These are phyloP conservation scores for Tetrapedia diversipes DNA, from an alignment of 2,888 invertebrate species.

Conservation along the genomic window DNA sequence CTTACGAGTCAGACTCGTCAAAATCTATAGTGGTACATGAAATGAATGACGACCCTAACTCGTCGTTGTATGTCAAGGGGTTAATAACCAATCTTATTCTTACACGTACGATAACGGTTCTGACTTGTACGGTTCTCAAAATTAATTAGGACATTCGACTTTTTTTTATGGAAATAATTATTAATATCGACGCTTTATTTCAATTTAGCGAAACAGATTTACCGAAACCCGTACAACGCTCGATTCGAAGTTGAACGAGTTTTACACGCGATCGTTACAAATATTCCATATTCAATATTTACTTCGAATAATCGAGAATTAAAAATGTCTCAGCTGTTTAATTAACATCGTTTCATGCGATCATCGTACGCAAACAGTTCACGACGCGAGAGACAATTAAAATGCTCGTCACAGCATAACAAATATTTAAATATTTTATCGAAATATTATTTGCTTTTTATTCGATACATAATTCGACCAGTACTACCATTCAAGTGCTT, in stretches of 20 bases:
- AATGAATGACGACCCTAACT: no score
- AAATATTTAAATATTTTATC: not conserved
- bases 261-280: not conserved
- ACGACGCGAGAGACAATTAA: not conserved
- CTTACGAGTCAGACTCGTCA: no score
- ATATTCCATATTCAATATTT: not conserved
- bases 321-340: not conserved
- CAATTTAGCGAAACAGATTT: no score
- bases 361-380: not conserved
- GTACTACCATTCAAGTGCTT: slow-evolving; percentile 41
- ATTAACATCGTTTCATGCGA: not conserved
- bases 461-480: slow-evolving; percentile 29
- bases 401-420: not conserved
- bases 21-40: no score
- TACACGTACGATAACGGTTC: no score
- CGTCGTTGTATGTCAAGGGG: no score
- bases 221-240: no score
- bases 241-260: not conserved
- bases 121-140: no score
- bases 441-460: slow-evolving; percentile 7
- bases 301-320: not conserved
- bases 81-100: no score
- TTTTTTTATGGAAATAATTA: no score
- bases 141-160: no score
- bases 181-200: no score